Evolutionary conservation across 1,140 invertebrate genomes (phyloP), one percentile per base, ranked within the genome.

Genomic region (Ceratina australensis): DNA sequence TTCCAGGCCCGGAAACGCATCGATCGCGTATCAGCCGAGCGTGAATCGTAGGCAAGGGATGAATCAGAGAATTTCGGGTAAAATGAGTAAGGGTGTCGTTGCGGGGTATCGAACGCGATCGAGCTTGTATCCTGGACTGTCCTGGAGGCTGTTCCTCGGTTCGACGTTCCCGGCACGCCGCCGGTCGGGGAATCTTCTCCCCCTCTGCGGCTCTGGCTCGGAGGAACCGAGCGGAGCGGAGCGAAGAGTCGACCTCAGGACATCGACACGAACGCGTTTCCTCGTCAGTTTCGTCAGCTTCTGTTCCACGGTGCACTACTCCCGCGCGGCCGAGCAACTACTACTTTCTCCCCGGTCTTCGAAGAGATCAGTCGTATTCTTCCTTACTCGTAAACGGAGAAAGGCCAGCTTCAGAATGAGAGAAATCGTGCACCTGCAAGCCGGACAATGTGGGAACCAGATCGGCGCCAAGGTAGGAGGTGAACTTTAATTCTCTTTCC

Each of bases 371-470:
- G 78, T 69, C 69, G 81, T 80, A 73, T 50, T 65, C 72, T 49
- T 61, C 16, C 15, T 20, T 50, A 13, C 24, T 15, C 52, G 22
- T 7, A 22, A 63, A 65, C 18, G 24, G 56, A 52, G 13, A 47
- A 22, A 47, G 10, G n/a, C n/a, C 16, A 49, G 5, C 3, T 42
- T 60, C 75, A 69, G 12, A 75, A 96, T 96, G 95, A 93, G 95
- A 88, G 95, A 96, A 94, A 96, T 96, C 87, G 95, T 96, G 81
- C 95, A 96, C 89, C 92, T 96, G 77, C 95, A 96, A 90, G 95
- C 95, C 77, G 95, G 95, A 78, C 95, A 96, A 90, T 96, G 95
- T 88, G 95, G 95, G 67, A 96, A 96, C 89, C 95, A 96, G 89
- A 95, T 96, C 85, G 95, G 95, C 86, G 94, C 95, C 7, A 96